Base-by-base conservation (phyloP, 2,888 invertebrate species). In the Drosophila testacea region DNA sequence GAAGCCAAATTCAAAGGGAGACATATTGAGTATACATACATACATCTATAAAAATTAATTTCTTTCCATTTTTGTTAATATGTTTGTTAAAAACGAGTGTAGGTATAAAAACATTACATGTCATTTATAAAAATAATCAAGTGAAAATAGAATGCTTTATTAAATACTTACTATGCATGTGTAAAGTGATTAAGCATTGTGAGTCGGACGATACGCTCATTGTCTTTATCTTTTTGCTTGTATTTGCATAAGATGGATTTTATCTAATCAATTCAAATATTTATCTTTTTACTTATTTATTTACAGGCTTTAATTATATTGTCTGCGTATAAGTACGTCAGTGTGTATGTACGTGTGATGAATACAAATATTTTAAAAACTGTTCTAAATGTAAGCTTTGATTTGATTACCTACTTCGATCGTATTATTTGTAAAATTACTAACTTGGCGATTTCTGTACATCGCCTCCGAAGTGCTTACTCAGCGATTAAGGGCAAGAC, bases 261-360 rank as follows among this genome's bases (percentile, higher is more conserved):
- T 79, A 84, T 81, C 85, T 84, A 65, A 73, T 79, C 77, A 77
- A 65, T 63, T 54, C 30, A 57, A 59, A 34, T 71, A 61, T 68
- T 65, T 80, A 34, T 57, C 27, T 63, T 52, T 39, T 42, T 72
- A 72, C 46, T 61, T 77, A 57, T 76, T 54, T 72, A 64, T 54
- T 51, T 72, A 46, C 61, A 50, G 41, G 48, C 42, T 56, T 69
- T 46, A 41, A 52, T 44, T 42, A 54, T 52, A 55, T 10, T 30
- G 39, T 41, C 36, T 54, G 13, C 11, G 47, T 38, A n/a, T 50
- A 9, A 16, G 22, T 44, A 9, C 28, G 4, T 70, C 10, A 34
- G 36, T 46, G 41, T 44, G 32, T 27, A 16, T 11, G 13, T 34
- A 16, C n/a, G 13, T 52, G 5, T 38, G 27, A 36, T 13, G 28